These are phyloP conservation scores for Trissolcus brochymenae DNA, from an alignment of 2,888 invertebrate genomes.

Conservation along the genomic window DNA sequence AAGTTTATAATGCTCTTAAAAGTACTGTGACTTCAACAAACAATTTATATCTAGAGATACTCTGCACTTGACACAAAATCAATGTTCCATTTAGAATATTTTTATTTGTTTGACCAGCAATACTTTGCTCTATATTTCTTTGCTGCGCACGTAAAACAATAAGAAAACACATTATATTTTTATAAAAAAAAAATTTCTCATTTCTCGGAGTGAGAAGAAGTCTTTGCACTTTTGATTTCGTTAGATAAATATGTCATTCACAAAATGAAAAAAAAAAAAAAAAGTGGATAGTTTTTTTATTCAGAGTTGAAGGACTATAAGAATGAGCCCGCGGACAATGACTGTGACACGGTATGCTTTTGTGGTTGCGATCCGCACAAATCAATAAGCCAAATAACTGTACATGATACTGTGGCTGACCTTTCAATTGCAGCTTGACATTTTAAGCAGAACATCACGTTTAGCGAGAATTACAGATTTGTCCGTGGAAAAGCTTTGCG, in stretches of 20 bases:
- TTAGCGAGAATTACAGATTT: constrained; percentile 61
- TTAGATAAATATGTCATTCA: not conserved
- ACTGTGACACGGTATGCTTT: constrained; percentile 20
- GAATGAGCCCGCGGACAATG: constrained; percentile 8
- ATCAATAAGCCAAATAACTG: constrained; percentile 41
- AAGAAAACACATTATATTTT: no score
- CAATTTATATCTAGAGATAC: no score
- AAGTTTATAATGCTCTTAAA: no score
- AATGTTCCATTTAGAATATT: no score
- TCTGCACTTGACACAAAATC: no score
- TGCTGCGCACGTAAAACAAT: no score
- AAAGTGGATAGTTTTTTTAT: constrained; percentile 25
- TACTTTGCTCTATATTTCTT: no score
- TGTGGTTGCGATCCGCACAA: constrained; percentile 30
- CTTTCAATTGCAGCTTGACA: constrained; percentile 58
- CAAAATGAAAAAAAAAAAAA: constrained; percentile 9
- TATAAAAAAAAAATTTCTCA: no score
- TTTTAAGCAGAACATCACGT: constrained; percentile 59
- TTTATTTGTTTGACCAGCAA: no score
- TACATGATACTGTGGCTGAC: constrained; percentile 39
- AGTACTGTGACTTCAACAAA: no score
- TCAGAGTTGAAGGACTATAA: constrained; percentile 15
- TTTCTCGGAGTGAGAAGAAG: no score
- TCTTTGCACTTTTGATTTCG: no score
- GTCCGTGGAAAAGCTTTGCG: constrained; percentile 57